Conservation (phyloP, 2,113 vertebrate genomes). For the Collichthys lucidus region DNA sequence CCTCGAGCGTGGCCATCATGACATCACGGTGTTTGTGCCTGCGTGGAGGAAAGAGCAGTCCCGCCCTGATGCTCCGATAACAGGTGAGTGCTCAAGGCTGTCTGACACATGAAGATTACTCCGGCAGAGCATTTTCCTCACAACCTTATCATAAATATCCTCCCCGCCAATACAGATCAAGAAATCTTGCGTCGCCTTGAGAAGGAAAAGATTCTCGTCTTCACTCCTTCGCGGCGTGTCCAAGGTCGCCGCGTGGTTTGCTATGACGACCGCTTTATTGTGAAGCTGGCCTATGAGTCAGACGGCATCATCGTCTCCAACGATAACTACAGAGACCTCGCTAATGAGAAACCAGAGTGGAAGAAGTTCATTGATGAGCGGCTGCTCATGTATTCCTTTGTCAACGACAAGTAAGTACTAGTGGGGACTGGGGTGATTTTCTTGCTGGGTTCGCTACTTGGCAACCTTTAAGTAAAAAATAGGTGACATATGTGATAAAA, state of each 20-base stretch:
- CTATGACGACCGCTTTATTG: conserved; percentile 97
- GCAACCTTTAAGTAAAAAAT: too few relatives aligned
- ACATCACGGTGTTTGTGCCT: conserved; percentile 97
- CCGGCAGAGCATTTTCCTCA: background rate
- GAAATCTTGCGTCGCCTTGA: conserved; percentile 94
- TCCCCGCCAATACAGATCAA: conserved; percentile 87
- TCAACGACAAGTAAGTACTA: conserved; percentile 95
- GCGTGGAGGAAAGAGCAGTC: conserved; percentile 99
- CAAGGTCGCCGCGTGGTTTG: conserved; percentile 97
- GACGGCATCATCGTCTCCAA: conserved; percentile 98
- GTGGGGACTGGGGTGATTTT: background rate
- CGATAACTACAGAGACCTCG: conserved; percentile 97
- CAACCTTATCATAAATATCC: background rate
- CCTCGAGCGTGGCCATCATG: conserved; percentile 94
- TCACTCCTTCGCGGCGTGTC: conserved; percentile 94
- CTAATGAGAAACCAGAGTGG: conserved; percentile 97
- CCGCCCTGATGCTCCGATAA: conserved; percentile 95
- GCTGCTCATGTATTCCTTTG: conserved; percentile 98
- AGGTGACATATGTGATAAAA: too few relatives aligned
- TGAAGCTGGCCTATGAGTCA: conserved; percentile 96
- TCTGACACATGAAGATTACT: background rate
- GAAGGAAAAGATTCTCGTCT: conserved; percentile 97
- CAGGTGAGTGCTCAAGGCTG: conserved; percentile 81
- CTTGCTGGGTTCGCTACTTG: too few relatives aligned
- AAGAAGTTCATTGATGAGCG: conserved; percentile 98